Base-by-base conservation (phyloP, 2,797 vertebrate species). In the Acridotheres tristis region DNA sequence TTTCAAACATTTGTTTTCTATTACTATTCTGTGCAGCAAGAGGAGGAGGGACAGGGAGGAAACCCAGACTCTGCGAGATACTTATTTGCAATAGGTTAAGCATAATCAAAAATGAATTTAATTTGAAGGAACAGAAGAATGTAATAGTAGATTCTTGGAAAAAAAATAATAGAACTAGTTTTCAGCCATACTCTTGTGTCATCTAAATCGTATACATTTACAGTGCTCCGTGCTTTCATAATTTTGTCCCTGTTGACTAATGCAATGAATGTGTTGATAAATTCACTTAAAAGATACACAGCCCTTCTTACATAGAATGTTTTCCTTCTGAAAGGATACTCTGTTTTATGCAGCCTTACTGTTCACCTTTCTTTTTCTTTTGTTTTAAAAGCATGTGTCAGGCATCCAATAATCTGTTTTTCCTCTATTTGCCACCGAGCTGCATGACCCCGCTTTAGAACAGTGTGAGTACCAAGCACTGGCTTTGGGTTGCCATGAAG, bases 401-500 rank as follows among this genome's bases (percentile, higher is more conserved):
- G 32, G 7, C 10, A 61, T 50, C 19, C 5, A 73, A 10, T 38
- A 63, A 47, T 68, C 71, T 68, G 3, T 84, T 81, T 77, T 88
- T 69, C n/a, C 36, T 55, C 45, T 73, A 11, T 57, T 90, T 89
- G 47, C 47, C 71, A 55, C 91, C 26, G 17, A 68, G 36, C 42
- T 78, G 69, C 69, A 30, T 32, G 69, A 7, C 42, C 63, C 29
- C 6, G 6, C 12, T 25, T 40, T 34, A 53, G n/a, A 62, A 22
- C 1, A 54, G 19, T 23, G 43, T 54, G 58, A 54, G 10, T 16
- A 53, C 23, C 72, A 58, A 78, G 59, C 29, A 4, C 25, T 88
- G 69, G 51, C 40, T 58, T 34, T 88, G 69, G 72, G 54, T 68
- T 95, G 88, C 95, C 51, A 43, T 87, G 87, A 97, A 77, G 48